Conservation (phyloP, 1,140 invertebrate species). For the Wiebesia pumilae region DNA sequence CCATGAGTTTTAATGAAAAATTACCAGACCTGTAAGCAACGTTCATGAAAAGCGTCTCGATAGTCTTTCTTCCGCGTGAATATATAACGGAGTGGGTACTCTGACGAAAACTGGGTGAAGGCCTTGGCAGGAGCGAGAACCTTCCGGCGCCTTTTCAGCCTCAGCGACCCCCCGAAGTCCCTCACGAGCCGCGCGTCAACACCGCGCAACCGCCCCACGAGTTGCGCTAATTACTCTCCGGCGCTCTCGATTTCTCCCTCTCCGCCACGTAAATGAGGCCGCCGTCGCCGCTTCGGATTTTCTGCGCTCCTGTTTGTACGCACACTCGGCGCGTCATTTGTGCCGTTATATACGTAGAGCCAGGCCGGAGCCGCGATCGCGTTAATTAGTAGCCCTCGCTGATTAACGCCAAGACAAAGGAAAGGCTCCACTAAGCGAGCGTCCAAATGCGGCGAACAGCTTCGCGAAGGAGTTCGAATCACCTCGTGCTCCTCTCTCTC, state of each 20-base stretch:
- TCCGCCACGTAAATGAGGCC: neutral
- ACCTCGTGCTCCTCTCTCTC: neutral
- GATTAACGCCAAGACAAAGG: conserved; percentile 71
- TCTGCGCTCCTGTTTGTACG: conserved; percentile 60
- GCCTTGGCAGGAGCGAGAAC: too few relatives aligned
- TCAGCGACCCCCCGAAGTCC: too few relatives aligned
- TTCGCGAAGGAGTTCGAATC: conserved; percentile 38
- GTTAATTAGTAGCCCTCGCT: conserved; percentile 67
- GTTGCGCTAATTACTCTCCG: conserved; percentile 41
- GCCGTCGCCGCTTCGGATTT: neutral
- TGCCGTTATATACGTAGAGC: conserved; percentile 21
- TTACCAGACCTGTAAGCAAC: too few relatives aligned
- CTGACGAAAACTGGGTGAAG: too few relatives aligned
- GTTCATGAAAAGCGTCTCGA: too few relatives aligned
- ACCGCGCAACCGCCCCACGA: neutral
- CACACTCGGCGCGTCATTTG: conserved; percentile 68
- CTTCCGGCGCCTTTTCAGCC: too few relatives aligned
- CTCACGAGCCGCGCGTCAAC: neutral
- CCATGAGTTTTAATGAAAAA: neutral
- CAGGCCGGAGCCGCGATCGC: conserved; percentile 48
- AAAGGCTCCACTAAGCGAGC: conserved; percentile 58
- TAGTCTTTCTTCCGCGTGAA: too few relatives aligned
- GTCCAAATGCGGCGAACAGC: conserved; percentile 21
- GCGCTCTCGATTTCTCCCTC: neutral
- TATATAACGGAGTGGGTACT: too few relatives aligned